These are phyloP conservation scores for Drosophila kikkawai DNA, from an alignment of 1,140 invertebrate species.

Conservation along the genomic window DNA sequence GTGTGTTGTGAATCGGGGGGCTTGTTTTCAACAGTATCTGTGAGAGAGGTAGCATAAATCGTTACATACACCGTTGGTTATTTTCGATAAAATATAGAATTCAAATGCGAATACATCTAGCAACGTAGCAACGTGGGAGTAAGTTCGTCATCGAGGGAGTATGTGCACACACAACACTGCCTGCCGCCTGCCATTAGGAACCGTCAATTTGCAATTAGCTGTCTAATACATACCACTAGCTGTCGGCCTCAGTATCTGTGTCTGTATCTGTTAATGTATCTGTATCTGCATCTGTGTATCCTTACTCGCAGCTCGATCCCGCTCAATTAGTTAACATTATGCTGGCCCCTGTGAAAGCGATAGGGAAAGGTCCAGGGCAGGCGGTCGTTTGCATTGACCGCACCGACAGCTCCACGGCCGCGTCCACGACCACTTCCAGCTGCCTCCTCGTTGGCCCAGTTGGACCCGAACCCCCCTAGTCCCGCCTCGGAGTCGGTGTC, in stretches of 20 bases:
- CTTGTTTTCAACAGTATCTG: conserved; percentile 59
- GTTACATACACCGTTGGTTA: conserved; percentile 60
- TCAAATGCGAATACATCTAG: conserved; percentile 58
- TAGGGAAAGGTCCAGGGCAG: conserved; percentile 69
- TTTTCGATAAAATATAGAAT: conserved; percentile 62
- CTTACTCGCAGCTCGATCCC: conserved; percentile 16
- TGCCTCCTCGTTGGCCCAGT: conserved; percentile 56
- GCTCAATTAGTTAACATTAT: conserved; percentile 66
- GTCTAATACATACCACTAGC: conserved; percentile 47
- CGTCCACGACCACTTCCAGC: conserved; percentile 34
- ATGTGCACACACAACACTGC: conserved; percentile 75
- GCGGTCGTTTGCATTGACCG: conserved; percentile 53
- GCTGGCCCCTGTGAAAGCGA: conserved; percentile 64
- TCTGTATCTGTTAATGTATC: conserved; percentile 27
- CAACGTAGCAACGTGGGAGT: conserved; percentile 44
- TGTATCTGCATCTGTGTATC: conserved; percentile 28
- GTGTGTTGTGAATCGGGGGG: conserved; percentile 1
- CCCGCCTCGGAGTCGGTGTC: conserved; percentile 15
- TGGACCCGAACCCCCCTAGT: conserved; percentile 27
- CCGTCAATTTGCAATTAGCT: conserved; percentile 76
- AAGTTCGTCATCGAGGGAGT: conserved; percentile 57
- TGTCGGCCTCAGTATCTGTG: conserved; percentile 36
- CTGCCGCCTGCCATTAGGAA: conserved; percentile 79
- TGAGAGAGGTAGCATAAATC: conserved; percentile 76
- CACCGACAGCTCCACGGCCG: conserved; percentile 5